Base-by-base conservation (phyloP, 2,888 invertebrate species). In the Iselma pallidipennis region DNA sequence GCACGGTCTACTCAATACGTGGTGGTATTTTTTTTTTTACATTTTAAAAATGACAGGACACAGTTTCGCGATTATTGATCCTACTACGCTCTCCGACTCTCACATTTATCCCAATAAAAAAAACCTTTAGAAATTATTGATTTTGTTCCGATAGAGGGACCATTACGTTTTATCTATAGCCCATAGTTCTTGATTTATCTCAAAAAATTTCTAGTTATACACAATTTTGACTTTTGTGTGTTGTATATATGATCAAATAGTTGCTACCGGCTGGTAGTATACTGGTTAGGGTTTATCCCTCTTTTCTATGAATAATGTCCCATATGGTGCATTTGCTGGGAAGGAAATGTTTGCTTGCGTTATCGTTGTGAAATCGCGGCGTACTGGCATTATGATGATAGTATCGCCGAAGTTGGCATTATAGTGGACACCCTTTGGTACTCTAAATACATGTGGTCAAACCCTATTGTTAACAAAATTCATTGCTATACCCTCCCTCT, bases 351-450 rank as follows among this genome's bases (percentile, higher is more conserved):
- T 59, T 64, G 64, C 67, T 67, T 45, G 19, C 55, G 64, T 68
- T 72, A 70, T 72, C 71, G 58, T 62, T 65, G 59, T 60, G 53
- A 70, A 73, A 77, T 74, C 76, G 72, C 69, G 69, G 69, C 37
- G 16, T 21, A 68, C 68, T 67, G 70, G 71, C 68, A 73, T 74
- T 75, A 75, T 74, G 65, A 77, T 76, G 77, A 74, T 76, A 73
- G 75, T 74, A 74, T 77, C 78, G 74, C 61, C 72, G 65, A 72
- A 74, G 77, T 55, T 77, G 74, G 75, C 74, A 71, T 76, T 78
- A n/a, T 78, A 72, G 70, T 61, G 65, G 72, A 72, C 74, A 72
- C 74, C 76, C 74, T 72, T 69, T 58, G 37, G 61, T 49, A 63
- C 71, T 66, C 69, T 70, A 71, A 76, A 75, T 75, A 70, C 68